Evolutionary conservation across 2,888 invertebrate genomes (phyloP), one percentile per base, ranked within the genome.

Genomic region (Drosophila borealis): DNA sequence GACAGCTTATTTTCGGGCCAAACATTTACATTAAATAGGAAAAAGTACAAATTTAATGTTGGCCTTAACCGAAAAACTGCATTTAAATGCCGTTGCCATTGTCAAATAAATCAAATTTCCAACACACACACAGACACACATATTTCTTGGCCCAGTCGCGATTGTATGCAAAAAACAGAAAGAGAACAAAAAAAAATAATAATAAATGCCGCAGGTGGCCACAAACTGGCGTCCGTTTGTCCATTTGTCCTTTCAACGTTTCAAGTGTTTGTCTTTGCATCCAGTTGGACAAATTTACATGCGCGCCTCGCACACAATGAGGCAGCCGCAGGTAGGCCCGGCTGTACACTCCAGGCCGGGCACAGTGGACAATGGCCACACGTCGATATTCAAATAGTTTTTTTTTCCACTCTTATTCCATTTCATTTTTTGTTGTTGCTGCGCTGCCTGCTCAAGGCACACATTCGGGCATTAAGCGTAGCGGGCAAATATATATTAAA

Each of bases 201-300:
- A 56, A 77, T 76, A 78, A 80, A 78, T 86, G 62, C 70, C 76
- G 88, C 88, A 88, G 88, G 88, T 88, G 88, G 85, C 81, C 81
- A 54, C 74, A 79, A 76, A 61, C 74, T 72, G 72, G 62, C 60
- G 70, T 65, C 66, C 46, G 48, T 64, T 41, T 67, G 77, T 67
- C 73, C 50, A 50, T 64, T 48, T 67, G 77, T 70, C 74, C 64
- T 65, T 63, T 49, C 41, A 59, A 17, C 74, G 55, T 78, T 87
- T 78, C 80, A 82, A 88, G 89, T 83, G 81, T 87, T 89, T 85
- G 89, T 71, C 84, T 75, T 80, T 83, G 89, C 87, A 74, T 80
- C 54, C 77, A 74, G 73, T 82, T 79, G 81, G 88, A 89, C 88
- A 85, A 85, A 85, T 85, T 85, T 85, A 89, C 88, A 89, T 89